Evolutionary conservation across 1,140 invertebrate genomes (phyloP).

Genomic region (Zaprionus nigranus): DNA sequence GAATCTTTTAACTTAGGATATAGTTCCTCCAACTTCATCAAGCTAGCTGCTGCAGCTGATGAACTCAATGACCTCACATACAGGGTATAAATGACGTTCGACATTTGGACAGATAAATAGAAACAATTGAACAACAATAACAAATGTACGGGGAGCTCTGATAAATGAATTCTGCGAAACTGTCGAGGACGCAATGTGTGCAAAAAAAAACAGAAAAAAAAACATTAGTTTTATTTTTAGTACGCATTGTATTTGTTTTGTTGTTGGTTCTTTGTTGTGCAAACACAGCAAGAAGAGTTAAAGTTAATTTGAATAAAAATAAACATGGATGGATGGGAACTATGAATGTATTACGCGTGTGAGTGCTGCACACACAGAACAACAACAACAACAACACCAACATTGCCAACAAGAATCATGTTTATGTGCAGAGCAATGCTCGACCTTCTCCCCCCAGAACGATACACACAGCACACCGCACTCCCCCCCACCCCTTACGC

Average conservation of each 20-base stretch:
- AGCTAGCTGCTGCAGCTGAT: neutral
- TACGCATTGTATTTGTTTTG: conserved; percentile 14
- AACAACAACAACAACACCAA: too few relatives aligned
- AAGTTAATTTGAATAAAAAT: conserved; percentile 62
- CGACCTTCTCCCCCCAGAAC: conserved; percentile 35
- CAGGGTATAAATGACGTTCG: conserved; percentile 45
- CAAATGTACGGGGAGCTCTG: conserved; percentile 62
- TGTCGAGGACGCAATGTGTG: conserved; percentile 63
- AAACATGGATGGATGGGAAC: conserved; percentile 36
- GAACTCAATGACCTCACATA: neutral
- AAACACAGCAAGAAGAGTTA: conserved; percentile 21
- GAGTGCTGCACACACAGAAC: neutral
- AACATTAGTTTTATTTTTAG: conserved; percentile 30
- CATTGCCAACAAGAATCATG: conserved; percentile 2
- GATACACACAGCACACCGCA: neutral
- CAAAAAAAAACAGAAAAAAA: neutral
- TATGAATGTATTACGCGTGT: conserved; percentile 21
- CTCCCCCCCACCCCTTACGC: too few relatives aligned
- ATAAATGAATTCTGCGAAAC: conserved; percentile 77
- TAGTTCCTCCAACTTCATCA: neutral
- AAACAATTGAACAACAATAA: conserved; percentile 73
- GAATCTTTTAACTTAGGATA: too few relatives aligned
- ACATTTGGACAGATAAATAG: conserved; percentile 51
- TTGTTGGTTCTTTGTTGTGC: conserved; percentile 25
- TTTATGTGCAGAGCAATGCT: conserved; percentile 57